These are phyloP conservation scores for Uropetala carovei DNA, from an alignment of 2,888 invertebrate species.

Conservation along the genomic window DNA sequence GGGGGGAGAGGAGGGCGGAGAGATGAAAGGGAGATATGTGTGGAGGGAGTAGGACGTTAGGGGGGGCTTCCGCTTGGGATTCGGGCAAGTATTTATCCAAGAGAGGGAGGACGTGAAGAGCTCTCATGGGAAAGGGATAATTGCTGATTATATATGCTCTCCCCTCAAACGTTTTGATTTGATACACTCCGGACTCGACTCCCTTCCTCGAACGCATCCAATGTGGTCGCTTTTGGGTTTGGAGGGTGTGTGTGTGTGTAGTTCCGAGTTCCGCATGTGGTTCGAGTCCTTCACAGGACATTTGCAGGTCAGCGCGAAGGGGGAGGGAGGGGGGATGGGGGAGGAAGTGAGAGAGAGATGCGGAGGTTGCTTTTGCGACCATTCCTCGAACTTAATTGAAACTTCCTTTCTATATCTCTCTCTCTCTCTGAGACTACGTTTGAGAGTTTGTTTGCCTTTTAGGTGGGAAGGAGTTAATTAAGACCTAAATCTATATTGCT, in stretches of 20 bases:
- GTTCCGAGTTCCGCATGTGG: constrained; percentile 8
- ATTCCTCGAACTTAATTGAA: constrained; percentile 23
- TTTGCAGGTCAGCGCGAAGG: neutral
- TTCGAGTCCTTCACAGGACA: neutral
- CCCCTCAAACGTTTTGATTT: constrained; percentile 62
- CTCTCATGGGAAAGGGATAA: constrained; percentile 50
- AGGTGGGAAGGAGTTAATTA: constrained; percentile 47
- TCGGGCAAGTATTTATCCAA: constrained; percentile 51
- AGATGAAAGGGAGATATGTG: neutral
- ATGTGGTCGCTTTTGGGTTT: neutral
- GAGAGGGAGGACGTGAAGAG: constrained; percentile 11
- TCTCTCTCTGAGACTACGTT: constrained; percentile 22
- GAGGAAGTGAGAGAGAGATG: too few relatives aligned
- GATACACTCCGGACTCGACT: constrained; percentile 54
- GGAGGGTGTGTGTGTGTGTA: neutral
- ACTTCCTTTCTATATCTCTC: constrained; percentile 30
- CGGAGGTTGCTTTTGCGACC: constrained; percentile 19
- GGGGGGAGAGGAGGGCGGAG: neutral
- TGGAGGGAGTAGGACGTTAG: neutral
- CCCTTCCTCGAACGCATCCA: neutral
- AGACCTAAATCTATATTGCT: constrained; percentile 35
- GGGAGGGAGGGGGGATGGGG: neutral
- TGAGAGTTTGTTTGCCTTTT: constrained; percentile 35
- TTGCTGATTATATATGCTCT: constrained; percentile 63
- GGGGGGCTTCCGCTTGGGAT: constrained; percentile 55